Evolutionary conservation across 2,888 invertebrate species (phyloP).

Genomic region (Cheilosia vulpina): DNA sequence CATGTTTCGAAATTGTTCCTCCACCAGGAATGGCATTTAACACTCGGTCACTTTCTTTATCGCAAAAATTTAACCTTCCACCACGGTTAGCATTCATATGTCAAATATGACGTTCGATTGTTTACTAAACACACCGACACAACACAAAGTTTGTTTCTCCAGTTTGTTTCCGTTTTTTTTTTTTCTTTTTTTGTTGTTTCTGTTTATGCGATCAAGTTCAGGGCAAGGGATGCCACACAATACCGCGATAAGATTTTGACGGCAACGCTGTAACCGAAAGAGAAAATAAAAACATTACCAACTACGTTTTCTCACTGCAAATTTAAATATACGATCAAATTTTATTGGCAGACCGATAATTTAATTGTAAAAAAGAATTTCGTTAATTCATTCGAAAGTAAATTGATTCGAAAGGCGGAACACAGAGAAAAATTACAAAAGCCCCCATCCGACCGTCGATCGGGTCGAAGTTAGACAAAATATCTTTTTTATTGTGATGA

Average conservation of each 20-base stretch:
- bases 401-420: constrained; percentile 21
- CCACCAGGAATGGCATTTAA: constrained; percentile 45
- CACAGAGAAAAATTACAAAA: constrained; percentile 26
- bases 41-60: constrained; percentile 44
- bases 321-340: constrained; percentile 14
- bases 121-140: constrained; percentile 6
- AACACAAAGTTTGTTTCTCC: constrained; percentile 12
- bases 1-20: constrained; percentile 77
- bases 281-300: constrained; percentile 26
- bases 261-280: constrained; percentile 42
- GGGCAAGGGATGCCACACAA: constrained; percentile 49
- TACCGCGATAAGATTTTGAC: constrained; percentile 14
- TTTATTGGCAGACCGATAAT: constrained; percentile 9
- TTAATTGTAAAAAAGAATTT: not conserved
- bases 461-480: constrained; percentile 59
- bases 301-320: constrained; percentile 24
- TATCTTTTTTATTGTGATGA: constrained; percentile 60
- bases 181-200: not conserved
- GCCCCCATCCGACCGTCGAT: constrained; percentile 57
- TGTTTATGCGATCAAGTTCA: constrained; percentile 65
- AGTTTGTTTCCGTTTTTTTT: constrained; percentile 12
- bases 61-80: constrained; percentile 26
- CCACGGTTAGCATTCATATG: constrained; percentile 61
- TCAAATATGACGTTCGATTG: constrained; percentile 58
- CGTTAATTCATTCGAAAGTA: constrained; percentile 7